A percentile compares a stretch with the other conserved stretches of the same genome.
These are phyloP conservation scores for Gonioctena quinquepunctata DNA, from an alignment of 1,140 invertebrate genomes.

Conservation along the genomic window DNA sequence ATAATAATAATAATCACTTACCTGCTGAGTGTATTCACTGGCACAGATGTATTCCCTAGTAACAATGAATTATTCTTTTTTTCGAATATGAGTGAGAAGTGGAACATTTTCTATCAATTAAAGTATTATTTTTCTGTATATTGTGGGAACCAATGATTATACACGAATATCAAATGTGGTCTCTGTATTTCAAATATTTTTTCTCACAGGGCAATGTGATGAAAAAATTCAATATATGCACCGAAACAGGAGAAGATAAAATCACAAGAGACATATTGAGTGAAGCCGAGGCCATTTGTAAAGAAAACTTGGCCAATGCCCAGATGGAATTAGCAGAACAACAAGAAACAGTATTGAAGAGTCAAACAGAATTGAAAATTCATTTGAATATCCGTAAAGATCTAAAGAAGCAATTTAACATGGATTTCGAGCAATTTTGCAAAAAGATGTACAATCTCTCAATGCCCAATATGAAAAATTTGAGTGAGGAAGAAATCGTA, in stretches of 20 bases:
- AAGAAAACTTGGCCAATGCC: constrained; percentile 22
- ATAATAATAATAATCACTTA: too few species aligned
- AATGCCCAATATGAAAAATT: constrained; percentile 15
- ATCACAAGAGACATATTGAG: background rate
- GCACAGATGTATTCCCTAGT: too few species aligned
- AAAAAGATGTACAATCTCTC: constrained; percentile 29
- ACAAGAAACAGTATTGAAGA: constrained; percentile 39
- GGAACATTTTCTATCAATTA: too few species aligned
- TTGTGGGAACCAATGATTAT: too few species aligned
- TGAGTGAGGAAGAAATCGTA: background rate
- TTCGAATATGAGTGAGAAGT: too few species aligned
- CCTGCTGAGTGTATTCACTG: too few species aligned
- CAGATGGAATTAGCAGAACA: constrained; percentile 29
- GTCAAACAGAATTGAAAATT: constrained; percentile 38
- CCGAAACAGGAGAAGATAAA: constrained; percentile 24
- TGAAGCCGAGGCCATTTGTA: constrained; percentile 27
- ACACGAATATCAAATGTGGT: too few species aligned
- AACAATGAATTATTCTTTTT: too few species aligned
- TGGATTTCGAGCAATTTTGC: constrained; percentile 40
- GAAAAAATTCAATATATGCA: constrained; percentile 24
- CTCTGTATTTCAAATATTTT: too few species aligned
- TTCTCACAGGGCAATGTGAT: constrained; percentile 31
- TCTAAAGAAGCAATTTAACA: constrained; percentile 27
- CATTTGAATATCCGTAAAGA: constrained; percentile 26
- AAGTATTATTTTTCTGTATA: too few species aligned